phyloP scores from a whole-genome alignment of 2,888 invertebrate species.

The Eulithis prunata region DNA sequence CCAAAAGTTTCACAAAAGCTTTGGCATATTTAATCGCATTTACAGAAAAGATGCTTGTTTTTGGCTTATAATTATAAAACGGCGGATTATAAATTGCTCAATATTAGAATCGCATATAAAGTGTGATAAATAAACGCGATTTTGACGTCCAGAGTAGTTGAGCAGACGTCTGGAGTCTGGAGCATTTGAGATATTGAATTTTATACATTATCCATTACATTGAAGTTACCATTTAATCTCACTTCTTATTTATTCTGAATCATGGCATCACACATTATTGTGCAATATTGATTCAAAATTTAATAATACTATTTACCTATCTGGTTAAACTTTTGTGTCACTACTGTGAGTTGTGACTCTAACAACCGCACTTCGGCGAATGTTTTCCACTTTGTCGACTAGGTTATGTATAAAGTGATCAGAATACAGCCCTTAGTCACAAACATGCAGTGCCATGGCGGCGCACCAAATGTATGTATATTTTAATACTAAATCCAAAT shows the following conservation, averaged over 20 bases:
- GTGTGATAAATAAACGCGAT: conserved; percentile 58
- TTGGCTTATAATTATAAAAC: conserved; percentile 17
- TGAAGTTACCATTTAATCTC: conserved; percentile 33
- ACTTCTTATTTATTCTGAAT: conserved; percentile 21
- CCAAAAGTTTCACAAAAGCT: conserved; percentile 14
- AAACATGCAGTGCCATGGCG: conserved; percentile 14
- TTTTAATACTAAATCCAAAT: not conserved
- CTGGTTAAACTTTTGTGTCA: too few relatives aligned
- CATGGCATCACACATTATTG: conserved; percentile 19
- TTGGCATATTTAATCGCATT: conserved; percentile 17
- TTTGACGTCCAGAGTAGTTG: conserved; percentile 51
- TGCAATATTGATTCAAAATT: conserved; percentile 23
- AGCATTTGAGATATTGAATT: conserved; percentile 8
- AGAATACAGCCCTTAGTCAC: not conserved
- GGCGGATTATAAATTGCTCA: conserved; percentile 38
- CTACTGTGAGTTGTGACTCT: too few relatives aligned
- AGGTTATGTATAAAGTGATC: not conserved
- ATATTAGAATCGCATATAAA: conserved; percentile 31
- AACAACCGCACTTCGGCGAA: too few relatives aligned
- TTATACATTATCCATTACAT: conserved; percentile 22
- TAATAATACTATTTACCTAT: too few relatives aligned
- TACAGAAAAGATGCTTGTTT: conserved; percentile 2
- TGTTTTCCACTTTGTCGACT: too few relatives aligned
- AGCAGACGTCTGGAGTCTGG: conserved; percentile 4
- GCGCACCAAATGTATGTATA: conserved; percentile 5